These are phyloP conservation scores for Papilio polytes DNA, from an alignment of 1,140 invertebrate species.

Conservation along the genomic window DNA sequence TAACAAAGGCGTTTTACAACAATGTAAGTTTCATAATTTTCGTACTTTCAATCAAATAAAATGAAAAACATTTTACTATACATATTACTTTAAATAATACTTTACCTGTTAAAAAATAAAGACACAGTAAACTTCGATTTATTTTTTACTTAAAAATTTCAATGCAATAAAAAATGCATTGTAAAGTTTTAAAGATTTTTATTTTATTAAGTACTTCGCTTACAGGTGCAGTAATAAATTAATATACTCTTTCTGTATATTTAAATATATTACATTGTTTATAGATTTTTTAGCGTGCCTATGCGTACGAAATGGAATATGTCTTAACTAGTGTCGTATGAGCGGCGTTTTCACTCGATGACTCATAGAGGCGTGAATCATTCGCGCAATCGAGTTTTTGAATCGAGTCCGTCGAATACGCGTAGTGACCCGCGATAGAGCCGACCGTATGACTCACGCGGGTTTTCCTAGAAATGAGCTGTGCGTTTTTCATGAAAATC, in stretches of 20 bases:
- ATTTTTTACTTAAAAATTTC: no score
- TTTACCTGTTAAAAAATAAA: no score
- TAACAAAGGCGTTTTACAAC: background rate
- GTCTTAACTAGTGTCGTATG: slow-evolving; percentile 16
- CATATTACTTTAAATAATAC: no score
- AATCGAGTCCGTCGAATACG: slow-evolving; percentile 77
- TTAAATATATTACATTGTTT: background rate
- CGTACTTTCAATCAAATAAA: no score
- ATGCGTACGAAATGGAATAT: background rate
- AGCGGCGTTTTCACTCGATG: slow-evolving; percentile 71
- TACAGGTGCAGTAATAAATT: no score
- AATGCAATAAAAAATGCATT: no score
- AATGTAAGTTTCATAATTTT: background rate
- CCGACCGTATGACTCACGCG: slow-evolving; percentile 66
- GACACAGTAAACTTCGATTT: no score
- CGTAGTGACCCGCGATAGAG: slow-evolving; percentile 78
- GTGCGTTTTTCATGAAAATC: slow-evolving; percentile 78
- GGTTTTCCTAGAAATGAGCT: slow-evolving; percentile 79
- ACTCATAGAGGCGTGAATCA: slow-evolving; percentile 80
- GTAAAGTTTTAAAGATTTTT: no score
- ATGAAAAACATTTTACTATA: no score
- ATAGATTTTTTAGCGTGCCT: background rate
- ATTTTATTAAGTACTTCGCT: no score
- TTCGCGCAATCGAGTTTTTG: slow-evolving; percentile 79
- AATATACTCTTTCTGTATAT: no score